phyloP scores from a whole-genome alignment of 1,140 invertebrate species.

The silkworm (Bombyx mori) region DNA sequence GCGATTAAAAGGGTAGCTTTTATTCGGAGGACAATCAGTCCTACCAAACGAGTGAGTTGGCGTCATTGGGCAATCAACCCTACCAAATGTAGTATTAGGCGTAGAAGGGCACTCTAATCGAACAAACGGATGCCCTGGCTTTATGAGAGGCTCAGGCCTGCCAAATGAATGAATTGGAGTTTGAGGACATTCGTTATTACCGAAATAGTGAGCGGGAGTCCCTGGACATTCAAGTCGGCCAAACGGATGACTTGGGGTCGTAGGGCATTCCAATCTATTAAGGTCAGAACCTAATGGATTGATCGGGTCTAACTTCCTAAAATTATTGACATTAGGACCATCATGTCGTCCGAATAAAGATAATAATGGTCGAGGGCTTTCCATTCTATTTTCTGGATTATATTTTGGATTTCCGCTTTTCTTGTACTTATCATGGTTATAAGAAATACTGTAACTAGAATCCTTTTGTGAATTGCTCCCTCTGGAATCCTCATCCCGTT shows the following conservation, averaged over 20 bases:
- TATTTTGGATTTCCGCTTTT: slow-evolving; percentile 15
- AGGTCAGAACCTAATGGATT: no score
- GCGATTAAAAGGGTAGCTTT: slow-evolving; percentile 20
- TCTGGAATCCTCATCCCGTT: slow-evolving; percentile 4
- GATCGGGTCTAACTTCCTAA: neutral
- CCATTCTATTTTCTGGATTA: slow-evolving; percentile 11
- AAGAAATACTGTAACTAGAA: slow-evolving; percentile 17
- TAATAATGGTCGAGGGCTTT: slow-evolving; percentile 6
- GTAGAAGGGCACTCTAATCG: slow-evolving; percentile 28
- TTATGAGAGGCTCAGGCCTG: slow-evolving; percentile 26
- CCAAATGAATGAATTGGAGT: slow-evolving; percentile 41
- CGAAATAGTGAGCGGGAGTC: slow-evolving; percentile 25
- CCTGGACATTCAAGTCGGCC: slow-evolving; percentile 11
- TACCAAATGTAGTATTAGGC: slow-evolving; percentile 24
- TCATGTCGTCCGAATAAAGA: slow-evolving; percentile 8
- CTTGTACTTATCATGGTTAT: slow-evolving; percentile 16
- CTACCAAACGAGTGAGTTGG: slow-evolving; percentile 16
- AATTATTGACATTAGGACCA: neutral
- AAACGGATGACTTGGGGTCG: slow-evolving; percentile 15
- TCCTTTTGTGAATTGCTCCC: neutral
- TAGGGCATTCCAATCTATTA: slow-evolving; percentile 10
- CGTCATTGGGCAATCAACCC: slow-evolving; percentile 7
- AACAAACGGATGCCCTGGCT: slow-evolving; percentile 32
- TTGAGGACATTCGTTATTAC: slow-evolving; percentile 31
- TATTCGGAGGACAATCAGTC: slow-evolving; percentile 14